Percentiles rank a stretch among this genome's conserved stretches.
Evolutionary conservation across 2,113 vertebrate species (phyloP).

Genomic region (Channa argus): DNA sequence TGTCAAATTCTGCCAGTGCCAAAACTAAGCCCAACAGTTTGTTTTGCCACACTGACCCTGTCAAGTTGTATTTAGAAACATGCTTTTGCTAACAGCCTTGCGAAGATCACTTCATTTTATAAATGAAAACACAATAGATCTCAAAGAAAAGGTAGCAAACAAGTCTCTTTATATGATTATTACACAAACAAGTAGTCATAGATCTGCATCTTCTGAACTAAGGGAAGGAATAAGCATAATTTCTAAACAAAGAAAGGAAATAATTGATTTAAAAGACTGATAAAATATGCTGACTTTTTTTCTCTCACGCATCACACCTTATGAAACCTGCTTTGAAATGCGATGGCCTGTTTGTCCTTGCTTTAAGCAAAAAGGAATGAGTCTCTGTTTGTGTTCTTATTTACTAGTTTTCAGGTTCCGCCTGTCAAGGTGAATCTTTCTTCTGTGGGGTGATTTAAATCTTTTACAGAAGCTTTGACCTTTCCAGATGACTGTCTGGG

Average conservation of each 20-base stretch:
- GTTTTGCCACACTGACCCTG: constrained; percentile 70
- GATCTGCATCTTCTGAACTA: constrained; percentile 1
- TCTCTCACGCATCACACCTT: constrained; percentile 20
- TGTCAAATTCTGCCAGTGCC: constrained; percentile 51
- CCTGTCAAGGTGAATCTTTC: constrained; percentile 82
- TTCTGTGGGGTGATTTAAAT: constrained; percentile 77
- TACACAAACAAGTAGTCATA: constrained; percentile 47
- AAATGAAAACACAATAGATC: constrained; percentile 55
- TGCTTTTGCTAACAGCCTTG: constrained; percentile 45
- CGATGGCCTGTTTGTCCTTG: constrained; percentile 45
- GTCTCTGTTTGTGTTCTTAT: constrained; percentile 65
- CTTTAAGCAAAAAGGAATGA: constrained; percentile 45
- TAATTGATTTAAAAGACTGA: constrained; percentile 8
- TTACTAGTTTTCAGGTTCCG: constrained; percentile 72
- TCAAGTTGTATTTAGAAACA: constrained; percentile 67
- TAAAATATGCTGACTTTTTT: constrained; percentile 10
- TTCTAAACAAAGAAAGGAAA: constrained; percentile 13
- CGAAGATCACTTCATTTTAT: constrained; percentile 62
- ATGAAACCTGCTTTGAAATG: constrained; percentile 48
- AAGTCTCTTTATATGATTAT: constrained; percentile 29
- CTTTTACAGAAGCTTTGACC: constrained; percentile 81
- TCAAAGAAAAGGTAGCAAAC: constrained; percentile 39
- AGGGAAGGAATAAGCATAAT: neutral
- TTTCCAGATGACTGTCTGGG: constrained; percentile 79
- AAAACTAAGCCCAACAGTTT: constrained; percentile 63